Percentiles rank a stretch among this genome's conserved stretches.
Evolutionary conservation across 1,140 invertebrate genomes (phyloP).

Genomic region (Temnothorax curvispinosus): DNA sequence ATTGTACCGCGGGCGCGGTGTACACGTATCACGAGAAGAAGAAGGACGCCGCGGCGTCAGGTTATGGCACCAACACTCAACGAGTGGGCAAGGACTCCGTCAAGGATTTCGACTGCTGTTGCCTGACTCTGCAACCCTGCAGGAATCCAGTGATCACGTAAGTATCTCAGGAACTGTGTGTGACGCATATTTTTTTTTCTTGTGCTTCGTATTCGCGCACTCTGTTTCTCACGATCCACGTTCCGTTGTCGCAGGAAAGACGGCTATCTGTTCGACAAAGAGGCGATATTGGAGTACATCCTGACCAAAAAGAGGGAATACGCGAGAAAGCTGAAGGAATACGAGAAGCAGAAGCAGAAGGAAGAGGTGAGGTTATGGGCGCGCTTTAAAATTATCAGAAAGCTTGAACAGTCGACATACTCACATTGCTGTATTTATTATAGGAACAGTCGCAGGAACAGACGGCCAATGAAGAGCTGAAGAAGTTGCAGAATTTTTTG

Average conservation of each 20-base stretch:
- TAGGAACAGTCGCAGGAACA: constrained; percentile 88
- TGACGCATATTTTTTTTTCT: background rate
- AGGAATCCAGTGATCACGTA: constrained; percentile 95
- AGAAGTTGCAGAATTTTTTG: constrained; percentile 91
- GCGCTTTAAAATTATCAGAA: background rate
- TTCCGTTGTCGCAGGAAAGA: constrained; percentile 89
- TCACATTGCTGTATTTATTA: background rate
- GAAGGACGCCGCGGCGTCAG: constrained; percentile 97
- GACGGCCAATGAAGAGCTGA: constrained; percentile 90
- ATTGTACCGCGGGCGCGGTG: constrained; percentile 98
- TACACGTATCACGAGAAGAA: constrained; percentile 99
- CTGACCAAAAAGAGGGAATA: constrained; percentile 98
- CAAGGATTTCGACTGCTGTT: constrained; percentile 99
- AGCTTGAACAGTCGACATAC: background rate
- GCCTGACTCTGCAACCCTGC: constrained; percentile 98
- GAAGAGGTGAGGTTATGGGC: constrained; percentile 86
- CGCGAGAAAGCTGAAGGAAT: constrained; percentile 95
- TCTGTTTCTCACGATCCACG: background rate
- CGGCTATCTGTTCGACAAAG: constrained; percentile 98
- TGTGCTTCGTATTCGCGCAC: no score
- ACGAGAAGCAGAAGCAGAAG: constrained; percentile 94
- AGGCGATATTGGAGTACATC: constrained; percentile 98
- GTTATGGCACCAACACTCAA: constrained; percentile 93
- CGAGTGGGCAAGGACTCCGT: constrained; percentile 98
- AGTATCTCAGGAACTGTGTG: constrained; percentile 67